Percentiles rank a stretch among this genome's conserved stretches.
phyloP scores from a whole-genome alignment of 2,888 invertebrate species.

The Beris morrisii region DNA sequence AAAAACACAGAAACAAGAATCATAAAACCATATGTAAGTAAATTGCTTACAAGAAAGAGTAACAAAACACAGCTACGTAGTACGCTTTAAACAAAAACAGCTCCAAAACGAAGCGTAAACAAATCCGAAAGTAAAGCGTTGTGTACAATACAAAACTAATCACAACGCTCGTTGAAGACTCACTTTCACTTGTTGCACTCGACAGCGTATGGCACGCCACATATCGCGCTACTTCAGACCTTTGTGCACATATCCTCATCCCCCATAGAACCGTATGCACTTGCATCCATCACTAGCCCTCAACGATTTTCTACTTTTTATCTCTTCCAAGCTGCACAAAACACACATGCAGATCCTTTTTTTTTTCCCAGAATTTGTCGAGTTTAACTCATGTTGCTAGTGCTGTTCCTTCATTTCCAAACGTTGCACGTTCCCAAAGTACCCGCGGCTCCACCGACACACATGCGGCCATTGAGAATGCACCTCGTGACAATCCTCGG shows the following conservation, averaged over 20 bases:
- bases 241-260: conserved; percentile 4
- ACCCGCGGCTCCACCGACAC: neutral
- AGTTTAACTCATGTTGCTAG: conserved; percentile 12
- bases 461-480: neutral
- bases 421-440: neutral
- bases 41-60: too few species aligned
- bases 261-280: conserved; percentile 3
- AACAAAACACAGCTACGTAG: too few species aligned
- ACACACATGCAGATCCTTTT: neutral
- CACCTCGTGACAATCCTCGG: conserved; percentile 6
- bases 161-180: too few species aligned
- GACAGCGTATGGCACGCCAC: neutral
- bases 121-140: too few species aligned
- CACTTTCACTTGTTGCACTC: conserved; percentile 28
- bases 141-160: too few species aligned
- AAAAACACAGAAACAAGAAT: too few species aligned
- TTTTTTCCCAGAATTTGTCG: neutral
- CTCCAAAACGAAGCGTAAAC: too few species aligned
- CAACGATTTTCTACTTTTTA: neutral
- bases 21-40: too few species aligned
- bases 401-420: neutral
- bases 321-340: neutral
- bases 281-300: neutral
- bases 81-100: too few species aligned
- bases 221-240: conserved; percentile 11